Evolutionary conservation across 2,888 invertebrate species (phyloP), one percentile per base, ranked within the genome.

Genomic region (Drosophila nr. perissopoda): DNA sequence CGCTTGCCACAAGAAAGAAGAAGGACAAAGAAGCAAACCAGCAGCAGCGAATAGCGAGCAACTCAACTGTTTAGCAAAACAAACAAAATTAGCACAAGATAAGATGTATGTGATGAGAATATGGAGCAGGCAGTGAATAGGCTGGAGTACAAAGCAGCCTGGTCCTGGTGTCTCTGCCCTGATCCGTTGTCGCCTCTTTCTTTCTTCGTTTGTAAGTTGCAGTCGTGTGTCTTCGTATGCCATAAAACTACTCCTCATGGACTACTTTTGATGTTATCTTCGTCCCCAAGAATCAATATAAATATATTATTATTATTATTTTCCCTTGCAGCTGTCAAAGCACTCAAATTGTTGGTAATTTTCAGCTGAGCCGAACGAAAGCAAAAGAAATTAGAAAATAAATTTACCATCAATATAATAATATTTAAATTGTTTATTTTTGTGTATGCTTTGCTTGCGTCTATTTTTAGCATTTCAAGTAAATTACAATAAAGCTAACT

Each of bases 41-140:
- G 34, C 34, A 13, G 34, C 34, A 13, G 34, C 34, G 13, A 21
- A 21, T 21, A 53, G 10, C 34, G 6, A 11, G 18, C 25, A 27
- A 36, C 27, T 29, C 60, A 72, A 31, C 76, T 88, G 64, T 42
- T 85, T 86, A 88, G 57, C 71, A 85, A 85, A 85, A 85, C 84
- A 85, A 85, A 85, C 89, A 84, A 76, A 83, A 80, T 75, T 77
- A 70, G 31, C 29, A 27, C 52, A 53, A 58, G 33, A 31, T 52
- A 53, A 58, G 33, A 21, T 52, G n/a, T 11, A 36, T 83, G 56
- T 58, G 58, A 42, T 31, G 40, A 29, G 67, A 63, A 57, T 64
- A 31, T 58, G 62, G 62, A 72, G 56, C 59, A 49, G 42, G 10
- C 38, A 40, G 25, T 13, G 3, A 59, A 53, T 4, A 51, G 4